phyloP scores from a whole-genome alignment of 2,113 vertebrate species.

The Eptesicus fuscus region DNA sequence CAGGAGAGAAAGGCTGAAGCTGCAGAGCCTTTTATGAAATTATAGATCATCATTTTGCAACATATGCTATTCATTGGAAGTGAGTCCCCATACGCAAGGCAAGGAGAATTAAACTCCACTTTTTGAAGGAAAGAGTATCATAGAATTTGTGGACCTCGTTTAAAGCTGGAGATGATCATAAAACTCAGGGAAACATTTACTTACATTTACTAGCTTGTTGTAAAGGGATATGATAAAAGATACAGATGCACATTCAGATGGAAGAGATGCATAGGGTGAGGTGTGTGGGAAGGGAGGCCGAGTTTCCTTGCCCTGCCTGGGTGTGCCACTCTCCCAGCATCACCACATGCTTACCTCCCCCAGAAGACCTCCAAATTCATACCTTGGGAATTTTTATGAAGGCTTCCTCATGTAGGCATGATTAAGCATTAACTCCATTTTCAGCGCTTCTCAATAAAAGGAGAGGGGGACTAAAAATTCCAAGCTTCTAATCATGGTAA shows the following conservation, averaged over 20 bases:
- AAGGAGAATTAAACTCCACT: neutral
- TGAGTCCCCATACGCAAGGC: neutral
- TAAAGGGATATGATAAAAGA: neutral
- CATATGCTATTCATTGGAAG: neutral
- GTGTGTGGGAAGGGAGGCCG: neutral
- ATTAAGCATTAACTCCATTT: neutral
- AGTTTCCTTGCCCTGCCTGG: neutral
- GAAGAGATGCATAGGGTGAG: no score
- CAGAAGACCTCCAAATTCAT: no score
- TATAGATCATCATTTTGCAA: neutral
- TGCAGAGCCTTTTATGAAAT: neutral
- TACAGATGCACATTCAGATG: neutral
- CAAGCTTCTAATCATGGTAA: neutral
- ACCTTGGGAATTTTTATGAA: neutral
- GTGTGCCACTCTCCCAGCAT: neutral
- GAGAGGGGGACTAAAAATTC: no score
- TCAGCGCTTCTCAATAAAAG: neutral
- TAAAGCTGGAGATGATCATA: neutral
- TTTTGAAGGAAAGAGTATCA: neutral
- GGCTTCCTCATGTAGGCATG: neutral
- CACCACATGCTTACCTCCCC: neutral
- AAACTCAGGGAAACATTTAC: neutral
- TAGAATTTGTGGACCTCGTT: neutral
- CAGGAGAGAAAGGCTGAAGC: neutral
- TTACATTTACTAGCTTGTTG: neutral